phyloP scores from a whole-genome alignment of 2,888 invertebrate species.

The Ecliptopera silaceata region DNA sequence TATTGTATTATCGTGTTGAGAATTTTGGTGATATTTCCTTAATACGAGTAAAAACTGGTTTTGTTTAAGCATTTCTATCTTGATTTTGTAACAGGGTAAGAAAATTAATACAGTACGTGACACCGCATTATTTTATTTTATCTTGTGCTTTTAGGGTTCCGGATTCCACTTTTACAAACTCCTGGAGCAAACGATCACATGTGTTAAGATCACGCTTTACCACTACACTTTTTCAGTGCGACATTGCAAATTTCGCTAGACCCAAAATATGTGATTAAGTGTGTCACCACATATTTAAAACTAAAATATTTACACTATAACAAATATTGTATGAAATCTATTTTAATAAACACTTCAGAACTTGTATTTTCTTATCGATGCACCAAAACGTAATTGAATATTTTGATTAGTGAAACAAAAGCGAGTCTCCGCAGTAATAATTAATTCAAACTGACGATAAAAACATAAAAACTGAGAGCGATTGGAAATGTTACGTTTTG shows the following conservation, averaged over 20 bases:
- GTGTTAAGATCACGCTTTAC: no score
- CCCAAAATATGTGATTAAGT: no score
- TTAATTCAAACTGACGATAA: slow-evolving; percentile 19
- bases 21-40: slow-evolving; percentile 7
- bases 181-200: no score
- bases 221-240: no score
- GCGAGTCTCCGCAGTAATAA: slow-evolving; percentile 17
- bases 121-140: no score
- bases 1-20: neutral
- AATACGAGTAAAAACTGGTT: neutral
- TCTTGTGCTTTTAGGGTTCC: no score
- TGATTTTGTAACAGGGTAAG: neutral
- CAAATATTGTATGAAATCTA: neutral
- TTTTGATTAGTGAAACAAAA: slow-evolving; percentile 10
- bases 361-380: neutral
- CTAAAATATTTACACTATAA: no score
- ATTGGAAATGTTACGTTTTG: slow-evolving; percentile 23
- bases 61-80: neutral
- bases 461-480: slow-evolving; percentile 2
- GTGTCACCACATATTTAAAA: no score
- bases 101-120: neutral
- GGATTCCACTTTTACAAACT: no score
- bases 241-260: no score
- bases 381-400: neutral
- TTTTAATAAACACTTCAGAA: neutral